Evolutionary conservation across 2,888 invertebrate species (phyloP).

Genomic region (Plemyria rubiginata): DNA sequence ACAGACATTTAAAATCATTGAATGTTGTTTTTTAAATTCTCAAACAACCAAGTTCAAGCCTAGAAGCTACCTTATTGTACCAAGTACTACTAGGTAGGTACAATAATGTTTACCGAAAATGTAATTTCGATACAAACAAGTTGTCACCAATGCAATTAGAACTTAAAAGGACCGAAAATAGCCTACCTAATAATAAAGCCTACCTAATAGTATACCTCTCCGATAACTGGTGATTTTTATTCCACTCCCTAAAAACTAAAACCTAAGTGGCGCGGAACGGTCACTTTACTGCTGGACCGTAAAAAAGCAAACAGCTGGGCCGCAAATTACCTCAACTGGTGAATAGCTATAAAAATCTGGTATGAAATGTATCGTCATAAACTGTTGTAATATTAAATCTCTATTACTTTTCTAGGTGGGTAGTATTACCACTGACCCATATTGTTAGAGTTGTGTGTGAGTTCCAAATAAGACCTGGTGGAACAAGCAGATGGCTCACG

Average conservation of each 20-base stretch:
- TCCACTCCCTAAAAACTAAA: conserved; percentile 45
- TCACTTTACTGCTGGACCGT: conserved; percentile 60
- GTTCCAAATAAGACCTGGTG: too few relatives aligned
- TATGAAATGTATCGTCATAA: conserved; percentile 25
- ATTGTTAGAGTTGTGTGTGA: too few relatives aligned
- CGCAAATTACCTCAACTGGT: conserved; percentile 58
- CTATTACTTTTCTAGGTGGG: neutral
- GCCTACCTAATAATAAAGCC: too few relatives aligned
- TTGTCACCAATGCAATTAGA: neutral
- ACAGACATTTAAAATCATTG: too few relatives aligned
- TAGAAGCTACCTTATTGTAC: too few relatives aligned
- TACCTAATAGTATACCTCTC: conserved; percentile 2
- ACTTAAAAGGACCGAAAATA: neutral
- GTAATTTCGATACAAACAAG: too few relatives aligned
- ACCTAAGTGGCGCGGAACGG: conserved; percentile 49
- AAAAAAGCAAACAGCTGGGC: conserved; percentile 58
- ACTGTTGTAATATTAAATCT: conserved; percentile 7
- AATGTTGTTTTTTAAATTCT: too few relatives aligned
- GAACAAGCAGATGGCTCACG: too few relatives aligned
- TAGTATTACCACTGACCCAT: neutral
- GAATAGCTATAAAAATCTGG: conserved; percentile 50
- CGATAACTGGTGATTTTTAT: conserved; percentile 16
- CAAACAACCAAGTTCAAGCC: too few relatives aligned
- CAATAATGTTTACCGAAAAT: too few relatives aligned
- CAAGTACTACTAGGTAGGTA: too few relatives aligned